Percentiles rank a stretch among this genome's conserved stretches.
Evolutionary conservation across 2,113 vertebrate species (phyloP).

Genomic region (Cnemophilus loriae): DNA sequence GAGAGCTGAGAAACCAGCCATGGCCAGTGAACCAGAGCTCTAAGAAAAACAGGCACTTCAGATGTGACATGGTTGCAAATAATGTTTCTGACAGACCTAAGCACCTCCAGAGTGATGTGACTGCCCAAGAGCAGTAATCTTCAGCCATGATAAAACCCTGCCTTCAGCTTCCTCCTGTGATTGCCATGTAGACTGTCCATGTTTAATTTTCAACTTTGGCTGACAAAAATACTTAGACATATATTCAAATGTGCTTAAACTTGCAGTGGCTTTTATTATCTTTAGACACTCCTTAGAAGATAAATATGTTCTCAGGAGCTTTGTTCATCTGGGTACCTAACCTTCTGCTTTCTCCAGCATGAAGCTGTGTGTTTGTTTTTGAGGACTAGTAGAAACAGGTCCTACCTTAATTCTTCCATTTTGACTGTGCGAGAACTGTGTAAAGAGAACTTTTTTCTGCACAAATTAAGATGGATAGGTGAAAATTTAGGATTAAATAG

Average conservation of each 20-base stretch:
- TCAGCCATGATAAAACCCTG: neutral
- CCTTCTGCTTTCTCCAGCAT: neutral
- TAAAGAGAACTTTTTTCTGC: neutral
- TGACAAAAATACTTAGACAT: neutral
- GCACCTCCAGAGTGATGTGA: neutral
- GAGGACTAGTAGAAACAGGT: neutral
- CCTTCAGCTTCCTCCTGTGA: neutral
- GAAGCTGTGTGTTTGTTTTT: neutral
- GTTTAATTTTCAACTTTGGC: neutral
- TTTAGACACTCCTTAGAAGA: neutral
- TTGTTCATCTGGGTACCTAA: neutral
- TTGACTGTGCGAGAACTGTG: neutral
- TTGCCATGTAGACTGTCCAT: neutral
- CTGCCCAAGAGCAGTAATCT: neutral
- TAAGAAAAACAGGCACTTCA: neutral
- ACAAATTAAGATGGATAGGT: neutral
- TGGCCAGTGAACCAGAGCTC: neutral
- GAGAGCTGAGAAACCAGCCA: neutral
- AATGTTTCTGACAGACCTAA: neutral
- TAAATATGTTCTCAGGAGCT: neutral
- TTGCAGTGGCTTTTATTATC: neutral
- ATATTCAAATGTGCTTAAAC: neutral
- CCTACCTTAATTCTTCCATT: neutral
- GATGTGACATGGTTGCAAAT: neutral
- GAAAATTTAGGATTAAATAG: neutral